Conservation (phyloP, 2,113 vertebrate species). For the Smithornis capensis region DNA sequence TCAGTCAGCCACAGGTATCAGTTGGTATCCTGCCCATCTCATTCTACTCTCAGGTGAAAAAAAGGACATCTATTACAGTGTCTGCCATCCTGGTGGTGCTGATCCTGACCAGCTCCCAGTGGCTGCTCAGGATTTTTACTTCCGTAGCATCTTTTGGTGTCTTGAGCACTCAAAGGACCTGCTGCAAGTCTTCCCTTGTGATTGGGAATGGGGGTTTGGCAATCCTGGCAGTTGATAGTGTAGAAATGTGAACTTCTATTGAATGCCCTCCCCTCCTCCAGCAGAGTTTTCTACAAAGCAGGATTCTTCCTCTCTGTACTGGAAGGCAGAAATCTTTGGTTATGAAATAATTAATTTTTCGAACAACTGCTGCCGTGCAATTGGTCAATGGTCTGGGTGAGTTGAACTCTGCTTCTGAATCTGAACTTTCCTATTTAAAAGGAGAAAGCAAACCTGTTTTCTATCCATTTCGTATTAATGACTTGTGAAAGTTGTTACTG, state of each 20-base stretch:
- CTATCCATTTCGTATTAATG: background rate
- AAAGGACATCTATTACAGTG: background rate
- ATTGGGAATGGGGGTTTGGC: background rate
- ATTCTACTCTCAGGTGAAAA: background rate
- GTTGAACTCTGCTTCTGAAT: background rate
- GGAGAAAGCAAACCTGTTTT: background rate
- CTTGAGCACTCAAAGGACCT: background rate
- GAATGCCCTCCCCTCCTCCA: background rate
- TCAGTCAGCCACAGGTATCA: background rate
- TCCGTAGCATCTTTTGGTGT: background rate
- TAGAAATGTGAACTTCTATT: background rate
- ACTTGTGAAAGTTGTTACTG: background rate
- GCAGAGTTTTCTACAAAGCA: background rate
- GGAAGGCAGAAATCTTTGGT: background rate
- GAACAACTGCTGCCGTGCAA: background rate
- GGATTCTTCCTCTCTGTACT: background rate
- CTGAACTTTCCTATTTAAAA: background rate
- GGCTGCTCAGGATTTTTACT: background rate
- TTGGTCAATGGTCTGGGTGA: background rate
- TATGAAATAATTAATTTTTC: background rate
- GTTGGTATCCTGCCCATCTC: background rate
- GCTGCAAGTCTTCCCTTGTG: background rate
- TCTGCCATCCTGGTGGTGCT: rapidly evolving
- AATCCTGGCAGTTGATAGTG: background rate
- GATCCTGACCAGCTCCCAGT: background rate